Evolutionary conservation across 1,140 invertebrate species (phyloP).

Genomic region (Diabrotica virgifera): DNA sequence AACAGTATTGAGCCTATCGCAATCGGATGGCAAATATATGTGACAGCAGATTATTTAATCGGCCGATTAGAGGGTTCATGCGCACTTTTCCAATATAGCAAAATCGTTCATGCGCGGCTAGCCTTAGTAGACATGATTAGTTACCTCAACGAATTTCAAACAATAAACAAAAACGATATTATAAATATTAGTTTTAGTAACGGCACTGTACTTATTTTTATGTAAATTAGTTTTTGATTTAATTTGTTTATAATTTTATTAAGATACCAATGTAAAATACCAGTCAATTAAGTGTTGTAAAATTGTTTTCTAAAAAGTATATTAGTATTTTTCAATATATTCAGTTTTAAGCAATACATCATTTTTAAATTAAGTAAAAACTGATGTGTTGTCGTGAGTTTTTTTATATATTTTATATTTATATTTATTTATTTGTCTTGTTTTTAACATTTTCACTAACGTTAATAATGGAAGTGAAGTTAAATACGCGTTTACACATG

Average conservation of each 20-base stretch:
- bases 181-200: conserved; percentile 26
- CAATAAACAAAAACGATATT: conserved; percentile 26
- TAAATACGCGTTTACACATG: too few relatives aligned
- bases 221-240: conserved; percentile 31
- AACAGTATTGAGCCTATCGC: too few relatives aligned
- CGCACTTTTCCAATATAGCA: too few relatives aligned
- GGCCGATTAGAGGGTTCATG: too few relatives aligned
- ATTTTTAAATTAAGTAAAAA: conserved; percentile 5
- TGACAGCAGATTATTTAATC: too few relatives aligned
- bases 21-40: too few relatives aligned
- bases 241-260: conserved; percentile 27
- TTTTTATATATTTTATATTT: conserved; percentile 30
- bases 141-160: conserved; percentile 36
- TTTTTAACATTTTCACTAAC: conserved; percentile 28
- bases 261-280: conserved; percentile 31
- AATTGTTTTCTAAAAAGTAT: conserved; percentile 13
- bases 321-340: not conserved
- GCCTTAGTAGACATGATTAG: conserved; percentile 27
- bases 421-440: conserved; percentile 33
- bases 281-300: conserved; percentile 35
- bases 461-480: conserved; percentile 21
- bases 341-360: conserved; percentile 10
- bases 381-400: conserved; percentile 15
- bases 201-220: conserved; percentile 37
- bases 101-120: too few relatives aligned